Evolutionary conservation across 2,113 vertebrate genomes (phyloP).

Genomic region (Epinephelus cyanopodus): DNA sequence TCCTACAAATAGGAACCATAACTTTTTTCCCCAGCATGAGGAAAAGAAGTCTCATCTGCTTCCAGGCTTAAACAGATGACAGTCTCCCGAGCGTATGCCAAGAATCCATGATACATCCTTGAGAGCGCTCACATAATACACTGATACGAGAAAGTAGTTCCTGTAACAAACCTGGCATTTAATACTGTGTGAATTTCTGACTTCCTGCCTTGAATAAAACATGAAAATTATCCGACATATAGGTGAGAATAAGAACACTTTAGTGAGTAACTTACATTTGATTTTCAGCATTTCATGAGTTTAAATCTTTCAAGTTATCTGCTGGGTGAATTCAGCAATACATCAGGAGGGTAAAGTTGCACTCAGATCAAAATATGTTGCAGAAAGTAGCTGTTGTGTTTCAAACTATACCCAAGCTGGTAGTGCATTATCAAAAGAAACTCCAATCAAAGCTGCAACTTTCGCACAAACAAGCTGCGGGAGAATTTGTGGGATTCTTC

Average conservation of each 20-base stretch:
- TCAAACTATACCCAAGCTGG: not conserved
- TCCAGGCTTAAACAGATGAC: conserved; percentile 56
- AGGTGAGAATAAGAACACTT: conserved; percentile 19
- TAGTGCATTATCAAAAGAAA: not conserved
- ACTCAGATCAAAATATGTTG: not conserved
- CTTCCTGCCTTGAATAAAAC: conserved; percentile 17
- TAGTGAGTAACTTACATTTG: not conserved
- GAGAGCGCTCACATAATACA: conserved; percentile 25
- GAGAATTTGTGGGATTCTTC: not conserved
- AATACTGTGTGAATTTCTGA: not conserved
- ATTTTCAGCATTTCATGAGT: not conserved
- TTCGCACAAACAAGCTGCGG: not conserved
- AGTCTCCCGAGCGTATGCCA: conserved; percentile 38
- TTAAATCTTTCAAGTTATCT: not conserved
- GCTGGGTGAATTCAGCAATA: not conserved
- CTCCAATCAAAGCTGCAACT: conserved; percentile 2
- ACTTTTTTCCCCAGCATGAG: conserved; percentile 30
- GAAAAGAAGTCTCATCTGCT: conserved; percentile 57
- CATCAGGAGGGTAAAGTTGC: not conserved
- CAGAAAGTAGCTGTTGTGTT: not conserved
- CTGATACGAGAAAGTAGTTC: conserved; percentile 23
- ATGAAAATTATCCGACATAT: conserved; percentile 10
- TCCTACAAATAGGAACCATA: conserved; percentile 66
- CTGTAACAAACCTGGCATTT: conserved; percentile 18
- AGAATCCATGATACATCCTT: conserved; percentile 50